Percentiles rank a stretch among this genome's conserved stretches.
Evolutionary conservation across 1,140 invertebrate species (phyloP).

Genomic region (Pseudoatta argentina): DNA sequence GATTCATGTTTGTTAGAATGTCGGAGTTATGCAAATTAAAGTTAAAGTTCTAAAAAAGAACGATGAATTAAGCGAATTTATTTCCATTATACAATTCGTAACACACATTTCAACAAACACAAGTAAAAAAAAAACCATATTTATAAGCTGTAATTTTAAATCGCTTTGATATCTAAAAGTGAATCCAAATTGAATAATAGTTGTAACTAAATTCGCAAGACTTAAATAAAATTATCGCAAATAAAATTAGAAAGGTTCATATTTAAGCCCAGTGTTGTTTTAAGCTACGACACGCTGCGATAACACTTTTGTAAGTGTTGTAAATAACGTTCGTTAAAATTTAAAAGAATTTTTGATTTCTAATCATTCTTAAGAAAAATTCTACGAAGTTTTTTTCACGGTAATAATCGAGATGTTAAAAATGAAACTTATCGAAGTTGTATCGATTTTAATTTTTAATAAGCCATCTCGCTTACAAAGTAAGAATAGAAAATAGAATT

Average conservation of each 20-base stretch:
- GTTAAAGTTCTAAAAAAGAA: neutral
- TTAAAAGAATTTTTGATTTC: slow-evolving; percentile 5
- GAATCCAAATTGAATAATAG: slow-evolving; percentile 32
- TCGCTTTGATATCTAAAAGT: neutral
- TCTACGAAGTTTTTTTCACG: neutral
- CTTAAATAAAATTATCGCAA: slow-evolving; percentile 30
- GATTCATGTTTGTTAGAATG: neutral
- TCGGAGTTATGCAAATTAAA: neutral
- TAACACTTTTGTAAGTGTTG: neutral
- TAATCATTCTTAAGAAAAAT: neutral
- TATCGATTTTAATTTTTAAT: neutral
- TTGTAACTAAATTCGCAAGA: slow-evolving; percentile 27
- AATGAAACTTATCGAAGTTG: neutral
- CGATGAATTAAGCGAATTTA: neutral
- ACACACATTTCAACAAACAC: neutral
- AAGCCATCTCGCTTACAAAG: neutral
- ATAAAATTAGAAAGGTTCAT: slow-evolving; percentile 44
- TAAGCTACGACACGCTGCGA: neutral
- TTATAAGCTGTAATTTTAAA: slow-evolving; percentile 12
- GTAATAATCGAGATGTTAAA: neutral
- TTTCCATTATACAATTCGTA: neutral
- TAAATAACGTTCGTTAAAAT: slow-evolving; percentile 36
- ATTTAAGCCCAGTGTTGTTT: slow-evolving; percentile 8
- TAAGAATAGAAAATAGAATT: neutral
- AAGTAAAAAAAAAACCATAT: neutral